Base-by-base conservation (phyloP, 1,140 invertebrate species). In the Parapsyche elsis region DNA sequence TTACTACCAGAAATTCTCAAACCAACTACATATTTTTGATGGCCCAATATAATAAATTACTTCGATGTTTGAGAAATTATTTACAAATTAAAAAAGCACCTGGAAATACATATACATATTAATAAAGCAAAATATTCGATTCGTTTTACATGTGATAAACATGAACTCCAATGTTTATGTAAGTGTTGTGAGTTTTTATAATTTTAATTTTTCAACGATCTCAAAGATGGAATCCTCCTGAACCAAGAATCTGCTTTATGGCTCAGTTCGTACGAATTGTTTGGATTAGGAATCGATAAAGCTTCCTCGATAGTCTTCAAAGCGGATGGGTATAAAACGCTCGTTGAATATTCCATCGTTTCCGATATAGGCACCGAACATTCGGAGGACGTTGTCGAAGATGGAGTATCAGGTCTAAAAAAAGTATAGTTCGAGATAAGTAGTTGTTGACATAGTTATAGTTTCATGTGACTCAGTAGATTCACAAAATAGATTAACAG, bases 241-340 rank as follows among this genome's bases (percentile, higher is more conserved):
- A 89, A 89, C 88, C 88, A 89, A n/a, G 88, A 87, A 77, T 89
- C 88, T 38, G 87, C 86, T 82, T 89, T 89, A 80, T 88, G 85
- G 84, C 87, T 88, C 76, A 89, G 84, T 76, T 89, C 88, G 83
- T 89, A 89, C 9, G 87, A 85, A 81, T 89, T 88, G 59, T 85
- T 85, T 0, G 88, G 88, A 1, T 86, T 85, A 0, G 87, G 86
- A 1, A 86, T 85, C 9, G 85, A 87, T 0, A 89, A 85, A 12
- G 88, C 88, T 61, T 89, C 88, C 46, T 89, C 88, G 9, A 89
- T 84, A 0, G 88, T 83, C 64, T 87, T 87, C 49, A 89, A 83
- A 0, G 88, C 88, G 61, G 84, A 86, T 59, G 88, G 86, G 7
- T 86, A 87, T 1, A 89, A 85, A 5, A 84, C 83, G 53, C 81